Base-by-base conservation (phyloP, 2,797 vertebrate species). In the Spea hammondii region DNA sequence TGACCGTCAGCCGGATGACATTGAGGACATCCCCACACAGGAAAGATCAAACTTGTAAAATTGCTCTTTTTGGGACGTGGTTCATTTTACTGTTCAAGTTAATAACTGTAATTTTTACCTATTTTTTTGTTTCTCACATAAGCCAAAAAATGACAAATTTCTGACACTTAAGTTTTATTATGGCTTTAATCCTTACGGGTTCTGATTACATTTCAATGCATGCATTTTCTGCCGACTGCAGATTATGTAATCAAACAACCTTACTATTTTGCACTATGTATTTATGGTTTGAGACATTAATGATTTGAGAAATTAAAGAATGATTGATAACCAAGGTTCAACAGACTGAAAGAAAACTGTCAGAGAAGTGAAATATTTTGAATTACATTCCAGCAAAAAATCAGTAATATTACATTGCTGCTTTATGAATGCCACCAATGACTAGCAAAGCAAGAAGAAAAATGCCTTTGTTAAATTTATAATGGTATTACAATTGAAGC, bases 331-430 rank as follows among this genome's bases (percentile, higher is more conserved):
- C 32, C 14, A 17, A 6, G 6, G 9, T 7, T 62, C 5, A 62
- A 62, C 5, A 62, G n/a, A 6, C 59, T 62, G 5, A 32, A 62
- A 32, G 5, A 9, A 62, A 14, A 62, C 32, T 59, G 5, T 59
- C 7, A 6, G 59, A 14, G 59, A 62, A 62, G 14, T 32, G 59
- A 62, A 62, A 62, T 17, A 62, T 62, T 62, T 62, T 62, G 59
- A 62, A 62, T 62, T 6, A 32, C 14, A 62, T 6, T 32, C 5
- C 32, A 62, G 6, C 55, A 62, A 62, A 32, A 32, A 9, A 1
- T 5, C 59, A 32, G 32, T 62, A 62, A 17, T 62, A 62, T 62
- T 62, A 62, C 59, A 62, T 62, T 62, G 14, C n/a, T 62, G 32
- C 59, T 6, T 62, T 53, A 53, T 53, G 6, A 53, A 53, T 3